Evolutionary conservation across 2,888 invertebrate genomes (phyloP).

Genomic region (Enchytraeus crypticus): DNA sequence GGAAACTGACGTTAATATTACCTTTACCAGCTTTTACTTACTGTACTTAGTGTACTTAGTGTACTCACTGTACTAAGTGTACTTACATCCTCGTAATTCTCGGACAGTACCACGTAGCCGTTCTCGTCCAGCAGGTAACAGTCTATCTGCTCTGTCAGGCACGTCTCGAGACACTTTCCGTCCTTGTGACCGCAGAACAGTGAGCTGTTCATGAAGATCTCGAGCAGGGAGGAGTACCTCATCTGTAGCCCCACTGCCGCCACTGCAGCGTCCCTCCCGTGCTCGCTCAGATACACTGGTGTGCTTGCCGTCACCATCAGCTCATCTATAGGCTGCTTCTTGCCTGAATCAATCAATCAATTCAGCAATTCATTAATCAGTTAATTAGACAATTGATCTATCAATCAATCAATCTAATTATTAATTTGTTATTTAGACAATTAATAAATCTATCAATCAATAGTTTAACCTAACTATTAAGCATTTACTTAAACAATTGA

Average conservation of each 20-base stretch:
- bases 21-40: no score
- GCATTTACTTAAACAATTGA: no score
- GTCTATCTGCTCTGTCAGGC: neutral
- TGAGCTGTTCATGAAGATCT: conserved; percentile 20
- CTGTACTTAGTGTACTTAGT: no score
- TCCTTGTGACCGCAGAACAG: neutral
- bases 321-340: conserved; percentile 7
- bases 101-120: conserved; percentile 9
- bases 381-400: no score
- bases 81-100: conserved; percentile 1
- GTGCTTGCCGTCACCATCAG: conserved; percentile 32
- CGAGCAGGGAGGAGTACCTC: conserved; percentile 24
- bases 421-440: no score
- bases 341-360: neutral
- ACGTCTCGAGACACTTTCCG: neutral
- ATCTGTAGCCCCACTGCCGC: conserved; percentile 39
- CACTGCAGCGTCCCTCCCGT: conserved; percentile 26
- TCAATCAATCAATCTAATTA: no score
- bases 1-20: no score
- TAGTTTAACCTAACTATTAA: no score
- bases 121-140: conserved; percentile 11
- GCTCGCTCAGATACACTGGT: conserved; percentile 26
- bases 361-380: no score
- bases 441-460: no score
- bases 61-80: no score